Conservation (phyloP, 1,140 invertebrate species). For the Octopus bimaculoides region DNA sequence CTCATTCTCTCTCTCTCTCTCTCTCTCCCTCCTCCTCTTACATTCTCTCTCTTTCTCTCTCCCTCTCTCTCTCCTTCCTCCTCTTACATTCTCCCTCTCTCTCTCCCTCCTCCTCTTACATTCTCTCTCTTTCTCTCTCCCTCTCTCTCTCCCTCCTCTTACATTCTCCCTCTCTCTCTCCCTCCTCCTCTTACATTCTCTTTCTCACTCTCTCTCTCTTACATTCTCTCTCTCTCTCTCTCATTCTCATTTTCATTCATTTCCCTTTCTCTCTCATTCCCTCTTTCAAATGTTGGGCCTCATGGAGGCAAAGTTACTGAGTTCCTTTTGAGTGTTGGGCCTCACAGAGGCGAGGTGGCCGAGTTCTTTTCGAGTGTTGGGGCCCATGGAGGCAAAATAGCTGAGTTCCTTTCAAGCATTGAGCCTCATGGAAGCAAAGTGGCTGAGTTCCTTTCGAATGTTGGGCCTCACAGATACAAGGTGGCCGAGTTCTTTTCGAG, state of each 20-base stretch:
- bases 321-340: rapidly evolving
- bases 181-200: background rate
- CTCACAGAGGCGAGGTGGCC: no score
- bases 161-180: background rate
- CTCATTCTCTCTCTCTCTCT: rapidly evolving
- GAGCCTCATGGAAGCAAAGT: no score
- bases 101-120: background rate
- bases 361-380: no score
- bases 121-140: background rate
- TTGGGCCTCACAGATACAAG: no score
- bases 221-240: background rate
- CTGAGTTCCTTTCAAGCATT: no score
- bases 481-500: no score
- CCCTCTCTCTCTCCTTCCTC: background rate
- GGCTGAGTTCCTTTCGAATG: no score
- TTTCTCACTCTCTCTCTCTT: background rate
- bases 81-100: background rate
- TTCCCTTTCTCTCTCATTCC: background rate
- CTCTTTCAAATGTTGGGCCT: background rate
- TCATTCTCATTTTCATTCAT: background rate
- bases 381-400: no score
- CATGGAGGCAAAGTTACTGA: no score
- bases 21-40: background rate
- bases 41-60: background rate
- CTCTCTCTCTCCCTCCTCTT: background rate